These are phyloP conservation scores for Phasianus colchicus DNA, from an alignment of 2,113 vertebrate genomes.

Conservation along the genomic window DNA sequence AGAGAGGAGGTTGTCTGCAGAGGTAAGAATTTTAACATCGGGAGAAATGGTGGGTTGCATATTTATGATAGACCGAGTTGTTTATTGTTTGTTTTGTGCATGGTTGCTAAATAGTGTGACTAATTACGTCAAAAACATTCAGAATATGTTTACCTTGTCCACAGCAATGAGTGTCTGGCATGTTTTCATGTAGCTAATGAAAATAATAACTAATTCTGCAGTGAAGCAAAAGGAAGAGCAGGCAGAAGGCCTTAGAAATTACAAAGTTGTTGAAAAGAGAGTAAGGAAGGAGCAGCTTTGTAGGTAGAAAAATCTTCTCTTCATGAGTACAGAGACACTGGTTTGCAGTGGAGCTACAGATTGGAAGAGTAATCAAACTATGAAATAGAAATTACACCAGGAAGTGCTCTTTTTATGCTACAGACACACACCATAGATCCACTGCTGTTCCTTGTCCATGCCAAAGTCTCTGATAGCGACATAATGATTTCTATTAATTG, in stretches of 20 bases:
- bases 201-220: slow-evolving; percentile 25
- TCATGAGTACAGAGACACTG: background rate
- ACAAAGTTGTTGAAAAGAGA: background rate
- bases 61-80: background rate
- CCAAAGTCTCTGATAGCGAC: background rate
- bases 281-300: background rate
- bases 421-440: background rate
- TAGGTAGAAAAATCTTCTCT: background rate
- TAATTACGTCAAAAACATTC: background rate
- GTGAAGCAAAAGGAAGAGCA: slow-evolving; percentile 4
- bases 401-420: background rate
- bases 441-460: accelerated
- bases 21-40: background rate
- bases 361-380: background rate
- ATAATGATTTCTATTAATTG: background rate
- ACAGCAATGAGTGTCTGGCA: background rate
- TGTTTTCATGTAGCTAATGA: background rate
- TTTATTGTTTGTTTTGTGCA: background rate
- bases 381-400: background rate
- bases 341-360: background rate
- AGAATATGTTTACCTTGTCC: background rate
- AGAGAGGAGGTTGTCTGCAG: background rate
- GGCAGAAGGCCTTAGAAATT: background rate
- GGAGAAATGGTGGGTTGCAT: background rate
- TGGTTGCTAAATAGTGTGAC: background rate